Evolutionary conservation across 2,797 vertebrate genomes (phyloP), one percentile per base, ranked within the genome.

Genomic region (Eutrigla gurnardus): DNA sequence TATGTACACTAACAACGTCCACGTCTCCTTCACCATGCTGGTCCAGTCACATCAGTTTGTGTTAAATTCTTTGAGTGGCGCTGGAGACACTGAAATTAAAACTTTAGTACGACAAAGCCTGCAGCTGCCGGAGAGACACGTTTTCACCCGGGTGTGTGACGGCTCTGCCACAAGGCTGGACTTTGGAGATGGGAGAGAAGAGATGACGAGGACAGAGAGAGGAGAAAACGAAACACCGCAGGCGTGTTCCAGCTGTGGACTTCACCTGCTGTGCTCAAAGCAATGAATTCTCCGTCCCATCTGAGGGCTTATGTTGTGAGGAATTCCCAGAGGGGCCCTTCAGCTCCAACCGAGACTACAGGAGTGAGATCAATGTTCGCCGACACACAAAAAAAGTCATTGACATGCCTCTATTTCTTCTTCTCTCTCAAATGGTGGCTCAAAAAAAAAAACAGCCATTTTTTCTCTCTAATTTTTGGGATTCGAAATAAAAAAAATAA

Each of bases 41-140:
- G 90, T 92, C 88, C 84, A 83, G 80, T 89, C 87, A 89, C 88
- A 74, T 88, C 84, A 49, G 70, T 77, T 75, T 75, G 79, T 76
- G 72, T 80, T 83, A 2, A 76, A 63, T 61, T 92, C 84, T 92
- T 89, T 87, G 85, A 88, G 88, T 53, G 76, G 85, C 67, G 81
- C 58, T 50, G 78, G 74, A 87, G 70, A 81, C 62, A n/a, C 63
- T 70, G 40, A 80, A 61, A 73, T 81, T 66, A 79, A 77, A 92
- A 83, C 90, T 82, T 84, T 67, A 83, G 81, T 63, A 79, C 25
- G 72, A 83, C 60, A 78, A 80, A 82, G 87, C 86, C 81, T 67
- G 64, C 59, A 72, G 70, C 58, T 80, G 75, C 42, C 55, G 7
- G 68, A 43, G 68, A 67, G 71, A 58, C 84, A 65, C 65, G 10